Evolutionary conservation across 2,888 invertebrate species (phyloP), one percentile per base, ranked within the genome.

Genomic region (Ennomos quercinarius): DNA sequence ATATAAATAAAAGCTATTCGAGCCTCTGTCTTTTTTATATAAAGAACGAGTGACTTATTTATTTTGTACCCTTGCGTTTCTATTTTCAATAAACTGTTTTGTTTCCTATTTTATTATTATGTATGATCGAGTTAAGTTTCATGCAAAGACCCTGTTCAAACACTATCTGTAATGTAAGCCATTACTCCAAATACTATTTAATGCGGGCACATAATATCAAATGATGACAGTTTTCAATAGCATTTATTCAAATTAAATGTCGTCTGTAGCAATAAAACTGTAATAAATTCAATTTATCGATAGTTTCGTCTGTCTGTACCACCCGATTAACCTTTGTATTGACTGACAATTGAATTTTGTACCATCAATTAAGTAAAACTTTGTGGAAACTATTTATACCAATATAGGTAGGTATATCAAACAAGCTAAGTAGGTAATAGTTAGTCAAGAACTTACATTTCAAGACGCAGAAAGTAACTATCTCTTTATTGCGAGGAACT

Each of bases 231-330:
- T 77, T 66, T 72, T 64, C 63, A 70, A 74, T 68, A 63, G 69
- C 67, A 71, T 70, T 68, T 74, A 78, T 79, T 78, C 67, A 77
- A 76, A 80, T 77, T 70, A 60, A 59, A 66, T 72, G 70, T 71
- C 66, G 63, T 39, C 41, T 47, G 53, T 11, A 50, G 70, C 65
- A 70, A 78, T 80, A 77, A 80, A 77, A 71, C 52, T 51, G 54
- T 61, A 63, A 70, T 78, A 73, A 80, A 72, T 71, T 67, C 68
- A 75, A 78, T 78, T 75, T 76, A 79, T 76, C 43, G 55, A 78
- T 75, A 64, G 65, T 67, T 71, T 57, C 3, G 36, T 60, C 66
- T 68, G 49, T 59, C 65, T 67, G 51, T 66, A 60, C 9, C 11
- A 13, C 10, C 9, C 17, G 17, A 17, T 52, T 27, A 44, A 48